phyloP scores from a whole-genome alignment of 2,113 vertebrate species.

The Platysteira castanea region DNA sequence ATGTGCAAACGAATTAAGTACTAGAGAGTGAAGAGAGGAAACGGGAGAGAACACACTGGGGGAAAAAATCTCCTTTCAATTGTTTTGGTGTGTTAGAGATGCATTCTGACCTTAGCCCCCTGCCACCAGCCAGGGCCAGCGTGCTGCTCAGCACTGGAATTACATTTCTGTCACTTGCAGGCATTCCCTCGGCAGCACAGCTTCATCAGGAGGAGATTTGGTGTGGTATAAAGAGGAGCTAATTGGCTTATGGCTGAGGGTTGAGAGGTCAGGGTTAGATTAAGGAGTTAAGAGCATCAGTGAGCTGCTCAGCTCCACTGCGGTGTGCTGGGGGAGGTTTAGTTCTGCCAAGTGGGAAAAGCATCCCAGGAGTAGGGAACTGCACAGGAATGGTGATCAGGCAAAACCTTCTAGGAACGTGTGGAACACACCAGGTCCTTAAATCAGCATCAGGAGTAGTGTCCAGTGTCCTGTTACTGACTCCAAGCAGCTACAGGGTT shows the following conservation, averaged over 20 bases:
- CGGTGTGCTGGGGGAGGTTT: neutral
- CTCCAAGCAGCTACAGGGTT: neutral
- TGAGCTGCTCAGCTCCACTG: neutral
- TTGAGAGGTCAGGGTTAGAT: conserved; percentile 32
- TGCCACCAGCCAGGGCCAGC: neutral
- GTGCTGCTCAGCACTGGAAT: neutral
- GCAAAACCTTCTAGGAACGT: neutral
- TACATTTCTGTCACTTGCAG: conserved; percentile 12
- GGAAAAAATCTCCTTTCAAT: neutral
- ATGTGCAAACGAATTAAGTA: neutral
- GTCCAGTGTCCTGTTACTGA: neutral
- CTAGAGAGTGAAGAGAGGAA: neutral
- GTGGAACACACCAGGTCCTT: neutral
- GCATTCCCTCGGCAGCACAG: neutral
- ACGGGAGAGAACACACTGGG: neutral
- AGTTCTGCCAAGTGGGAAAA: neutral
- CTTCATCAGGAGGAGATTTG: conserved; percentile 48
- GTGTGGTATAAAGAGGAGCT: conserved; percentile 22
- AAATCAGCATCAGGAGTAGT: neutral
- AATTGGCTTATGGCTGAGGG: conserved; percentile 50
- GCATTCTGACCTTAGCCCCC: neutral
- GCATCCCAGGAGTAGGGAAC: neutral
- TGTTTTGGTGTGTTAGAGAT: neutral
- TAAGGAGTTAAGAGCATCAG: conserved; percentile 25
- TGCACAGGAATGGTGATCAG: neutral